Evolutionary conservation across 2,113 vertebrate species (phyloP).

Genomic region (Ochotona curzoniae): DNA sequence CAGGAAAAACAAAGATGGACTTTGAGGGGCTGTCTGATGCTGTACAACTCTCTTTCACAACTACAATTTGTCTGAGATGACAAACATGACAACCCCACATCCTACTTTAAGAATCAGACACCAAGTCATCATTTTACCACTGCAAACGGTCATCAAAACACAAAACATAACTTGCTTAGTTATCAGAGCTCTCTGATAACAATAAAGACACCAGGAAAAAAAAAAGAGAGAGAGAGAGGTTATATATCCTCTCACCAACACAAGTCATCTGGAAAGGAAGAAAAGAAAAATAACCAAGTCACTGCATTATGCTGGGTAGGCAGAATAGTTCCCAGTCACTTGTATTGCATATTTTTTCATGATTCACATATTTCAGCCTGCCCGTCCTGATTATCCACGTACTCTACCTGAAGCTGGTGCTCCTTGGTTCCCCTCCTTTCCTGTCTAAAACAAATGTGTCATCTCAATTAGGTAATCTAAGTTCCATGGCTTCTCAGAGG

Average conservation of each 20-base stretch:
- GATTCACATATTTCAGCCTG: background rate
- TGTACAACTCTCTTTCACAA: background rate
- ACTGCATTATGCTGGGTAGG: background rate
- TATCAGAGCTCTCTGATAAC: background rate
- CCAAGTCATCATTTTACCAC: background rate
- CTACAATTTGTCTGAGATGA: background rate
- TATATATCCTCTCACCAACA: background rate
- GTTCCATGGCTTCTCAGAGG: conserved; percentile 15
- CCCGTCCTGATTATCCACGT: background rate
- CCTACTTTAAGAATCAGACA: background rate
- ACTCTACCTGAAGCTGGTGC: background rate
- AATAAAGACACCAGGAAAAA: background rate
- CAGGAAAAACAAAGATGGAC: background rate
- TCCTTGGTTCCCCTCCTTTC: background rate
- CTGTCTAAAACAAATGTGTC: conserved; percentile 7
- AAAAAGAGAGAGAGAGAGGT: background rate
- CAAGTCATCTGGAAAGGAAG: background rate
- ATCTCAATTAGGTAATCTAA: conserved; percentile 11
- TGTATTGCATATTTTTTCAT: background rate
- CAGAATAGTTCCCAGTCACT: background rate
- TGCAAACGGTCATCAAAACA: background rate
- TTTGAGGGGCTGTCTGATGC: background rate
- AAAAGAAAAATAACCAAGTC: background rate
- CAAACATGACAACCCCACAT: background rate
- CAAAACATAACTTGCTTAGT: background rate